A percentile compares a stretch with the other conserved stretches of the same genome.
Conservation (phyloP, 1,140 invertebrate genomes). For the Eciton burchellii region DNA sequence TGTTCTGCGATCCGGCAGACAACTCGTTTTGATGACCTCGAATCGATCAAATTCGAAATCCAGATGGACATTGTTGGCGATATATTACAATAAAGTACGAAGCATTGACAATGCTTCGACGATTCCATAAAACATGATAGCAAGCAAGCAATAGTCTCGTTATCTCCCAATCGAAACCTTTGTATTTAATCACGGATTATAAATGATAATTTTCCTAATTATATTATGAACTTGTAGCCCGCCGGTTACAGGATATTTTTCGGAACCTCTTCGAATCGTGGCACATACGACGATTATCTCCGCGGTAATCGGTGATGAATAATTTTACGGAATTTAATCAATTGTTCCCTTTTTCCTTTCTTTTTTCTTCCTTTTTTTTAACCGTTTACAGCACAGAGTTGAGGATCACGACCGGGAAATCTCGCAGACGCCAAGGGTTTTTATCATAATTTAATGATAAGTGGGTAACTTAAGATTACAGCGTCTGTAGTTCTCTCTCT, state of each 20-base stretch:
- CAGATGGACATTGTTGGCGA: not conserved
- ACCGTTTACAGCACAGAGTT: not conserved
- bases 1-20: constrained; percentile 24
- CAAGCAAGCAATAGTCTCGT: not conserved
- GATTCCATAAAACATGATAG: not conserved
- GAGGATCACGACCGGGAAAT: not conserved
- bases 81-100: not conserved
- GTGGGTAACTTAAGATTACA: not conserved
- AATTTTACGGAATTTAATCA: too few species aligned
- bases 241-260: too few species aligned
- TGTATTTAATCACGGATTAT: not conserved
- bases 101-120: not conserved
- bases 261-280: too few species aligned
- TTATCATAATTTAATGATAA: constrained; percentile 34
- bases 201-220: too few species aligned
- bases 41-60: not conserved
- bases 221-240: too few species aligned
- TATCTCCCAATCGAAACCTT: not conserved
- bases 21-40: constrained; percentile 10
- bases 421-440: not conserved
- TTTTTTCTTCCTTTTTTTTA: not conserved
- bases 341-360: too few species aligned
- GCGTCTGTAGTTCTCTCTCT: constrained; percentile 26
- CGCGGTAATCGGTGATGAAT: too few species aligned
- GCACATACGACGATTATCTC: too few species aligned